Percentiles rank a stretch among this genome's conserved stretches.
phyloP scores from a whole-genome alignment of 2,113 vertebrate genomes.

The Aptenodytes forsteri region DNA sequence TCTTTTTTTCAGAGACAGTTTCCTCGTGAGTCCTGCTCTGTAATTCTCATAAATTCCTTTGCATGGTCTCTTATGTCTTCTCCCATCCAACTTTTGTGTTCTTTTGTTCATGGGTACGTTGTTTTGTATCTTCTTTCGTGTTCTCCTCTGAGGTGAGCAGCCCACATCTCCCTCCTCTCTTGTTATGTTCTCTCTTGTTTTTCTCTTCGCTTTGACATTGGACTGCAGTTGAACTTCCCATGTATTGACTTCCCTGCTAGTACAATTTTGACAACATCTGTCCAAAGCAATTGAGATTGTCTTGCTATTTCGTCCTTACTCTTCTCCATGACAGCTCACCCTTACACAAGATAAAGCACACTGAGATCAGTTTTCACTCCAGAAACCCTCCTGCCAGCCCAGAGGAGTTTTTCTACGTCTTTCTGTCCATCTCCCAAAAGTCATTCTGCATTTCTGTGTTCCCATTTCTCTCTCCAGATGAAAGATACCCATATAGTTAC shows the following conservation, averaged over 20 bases:
- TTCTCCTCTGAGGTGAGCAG: background rate
- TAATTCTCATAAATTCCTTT: background rate
- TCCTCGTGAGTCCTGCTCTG: background rate
- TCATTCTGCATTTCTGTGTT: background rate
- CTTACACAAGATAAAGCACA: background rate
- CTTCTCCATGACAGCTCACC: background rate
- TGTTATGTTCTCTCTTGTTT: background rate
- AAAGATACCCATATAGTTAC: fast-evolving
- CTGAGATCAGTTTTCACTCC: background rate
- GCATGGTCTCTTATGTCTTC: background rate
- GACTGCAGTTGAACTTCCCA: background rate
- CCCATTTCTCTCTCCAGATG: background rate
- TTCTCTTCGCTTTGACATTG: background rate
- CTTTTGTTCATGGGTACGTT: background rate
- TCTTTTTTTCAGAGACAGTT: background rate
- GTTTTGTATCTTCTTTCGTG: background rate
- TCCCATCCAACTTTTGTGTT: background rate
- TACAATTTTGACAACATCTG: background rate
- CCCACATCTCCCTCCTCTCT: background rate
- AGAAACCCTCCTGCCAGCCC: background rate
- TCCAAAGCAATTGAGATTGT: background rate
- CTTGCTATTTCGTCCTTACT: background rate
- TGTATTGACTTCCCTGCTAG: background rate
- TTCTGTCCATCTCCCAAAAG: background rate
- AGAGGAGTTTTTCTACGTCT: background rate